A percentile compares a stretch with the other conserved stretches of the same genome.
phyloP scores from a whole-genome alignment of 2,888 invertebrate genomes.

The Acrobasis suavella region DNA sequence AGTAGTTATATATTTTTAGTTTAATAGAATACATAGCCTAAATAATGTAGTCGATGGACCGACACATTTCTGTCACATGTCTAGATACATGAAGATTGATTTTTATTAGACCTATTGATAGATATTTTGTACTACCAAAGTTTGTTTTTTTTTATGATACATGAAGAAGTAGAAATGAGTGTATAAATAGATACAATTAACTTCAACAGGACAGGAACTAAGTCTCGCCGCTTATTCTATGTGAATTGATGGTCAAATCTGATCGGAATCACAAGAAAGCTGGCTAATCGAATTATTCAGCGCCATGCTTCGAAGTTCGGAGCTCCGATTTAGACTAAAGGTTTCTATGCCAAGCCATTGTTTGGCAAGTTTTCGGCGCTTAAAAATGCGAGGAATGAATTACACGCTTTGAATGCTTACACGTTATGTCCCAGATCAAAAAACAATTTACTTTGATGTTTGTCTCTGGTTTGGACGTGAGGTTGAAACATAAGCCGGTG shows the following conservation, averaged over 20 bases:
- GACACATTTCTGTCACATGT: too few relatives aligned
- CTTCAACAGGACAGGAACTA: constrained; percentile 22
- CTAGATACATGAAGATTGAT: too few relatives aligned
- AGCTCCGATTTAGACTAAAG: constrained; percentile 45
- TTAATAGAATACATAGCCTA: too few relatives aligned
- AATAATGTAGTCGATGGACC: too few relatives aligned
- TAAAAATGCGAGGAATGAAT: constrained; percentile 51
- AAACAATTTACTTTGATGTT: constrained; percentile 69
- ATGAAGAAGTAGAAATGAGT: constrained; percentile 1
- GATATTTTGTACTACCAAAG: background rate
- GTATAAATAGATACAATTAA: constrained; percentile 5
- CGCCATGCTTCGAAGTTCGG: constrained; percentile 35
- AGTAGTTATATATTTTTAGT: too few relatives aligned
- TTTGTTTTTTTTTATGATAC: background rate
- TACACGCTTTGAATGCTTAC: constrained; percentile 62
- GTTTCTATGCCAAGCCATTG: constrained; percentile 65
- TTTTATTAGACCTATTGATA: too few relatives aligned
- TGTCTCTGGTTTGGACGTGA: constrained; percentile 65
- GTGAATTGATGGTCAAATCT: constrained; percentile 15
- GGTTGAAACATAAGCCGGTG: constrained; percentile 55
- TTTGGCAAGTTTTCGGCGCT: constrained; percentile 55
- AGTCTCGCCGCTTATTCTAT: background rate
- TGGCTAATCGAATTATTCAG: constrained; percentile 41
- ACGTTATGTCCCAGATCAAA: constrained; percentile 71
- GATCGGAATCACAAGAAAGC: constrained; percentile 27